Evolutionary conservation across 2,113 vertebrate genomes (phyloP).

Genomic region (Ptychochromis oligacanthus): DNA sequence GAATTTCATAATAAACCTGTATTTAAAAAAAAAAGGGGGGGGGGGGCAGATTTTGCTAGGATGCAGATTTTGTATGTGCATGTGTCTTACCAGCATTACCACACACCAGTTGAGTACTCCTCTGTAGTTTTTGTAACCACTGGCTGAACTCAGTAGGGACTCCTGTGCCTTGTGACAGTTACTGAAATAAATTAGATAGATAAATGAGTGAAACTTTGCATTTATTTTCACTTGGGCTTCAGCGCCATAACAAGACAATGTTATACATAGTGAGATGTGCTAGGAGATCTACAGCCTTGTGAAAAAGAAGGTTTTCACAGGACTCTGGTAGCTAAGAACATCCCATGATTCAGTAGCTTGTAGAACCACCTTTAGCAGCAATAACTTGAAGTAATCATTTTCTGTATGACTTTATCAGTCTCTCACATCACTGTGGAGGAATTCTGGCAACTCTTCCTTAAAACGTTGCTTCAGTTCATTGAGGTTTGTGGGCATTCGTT

Average conservation of each 20-base stretch:
- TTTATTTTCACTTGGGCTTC: background rate
- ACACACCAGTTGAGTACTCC: slow-evolving; percentile 95
- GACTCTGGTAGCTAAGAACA: background rate
- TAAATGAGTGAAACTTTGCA: background rate
- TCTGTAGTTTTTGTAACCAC: slow-evolving; percentile 91
- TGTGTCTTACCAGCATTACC: slow-evolving; percentile 89
- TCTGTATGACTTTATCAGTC: background rate
- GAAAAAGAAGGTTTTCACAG: background rate
- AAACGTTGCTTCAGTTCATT: background rate
- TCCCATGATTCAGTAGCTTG: background rate
- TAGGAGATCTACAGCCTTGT: background rate
- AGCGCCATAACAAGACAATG: background rate
- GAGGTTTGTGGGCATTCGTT: background rate
- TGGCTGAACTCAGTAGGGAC: slow-evolving; percentile 89
- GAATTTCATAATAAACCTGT: too few relatives aligned
- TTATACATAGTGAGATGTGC: background rate
- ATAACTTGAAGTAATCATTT: background rate
- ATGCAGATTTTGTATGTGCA: background rate
- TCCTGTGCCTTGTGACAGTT: slow-evolving; percentile 89
- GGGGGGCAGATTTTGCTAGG: background rate
- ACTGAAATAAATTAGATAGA: slow-evolving; percentile 6
- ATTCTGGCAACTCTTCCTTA: background rate
- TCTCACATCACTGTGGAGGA: background rate
- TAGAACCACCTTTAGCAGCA: background rate
- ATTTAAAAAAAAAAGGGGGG: too few relatives aligned